These are phyloP conservation scores for Urophycis tenuis DNA, from an alignment of 2,797 vertebrate species.

Conservation along the genomic window DNA sequence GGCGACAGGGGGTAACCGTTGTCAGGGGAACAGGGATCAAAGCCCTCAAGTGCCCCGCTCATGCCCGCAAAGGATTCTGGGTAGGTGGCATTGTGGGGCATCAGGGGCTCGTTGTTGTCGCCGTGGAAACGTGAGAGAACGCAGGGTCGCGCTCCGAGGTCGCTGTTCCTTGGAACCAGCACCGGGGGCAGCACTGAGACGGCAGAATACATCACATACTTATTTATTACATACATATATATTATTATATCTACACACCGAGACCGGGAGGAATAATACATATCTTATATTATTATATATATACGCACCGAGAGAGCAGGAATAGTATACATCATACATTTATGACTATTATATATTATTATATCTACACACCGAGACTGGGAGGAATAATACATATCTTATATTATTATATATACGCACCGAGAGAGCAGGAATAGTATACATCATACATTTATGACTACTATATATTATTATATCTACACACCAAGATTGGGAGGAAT, in stretches of 20 bases:
- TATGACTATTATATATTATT: background rate
- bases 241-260: too few relatives aligned
- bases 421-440: too few relatives aligned
- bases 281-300: background rate
- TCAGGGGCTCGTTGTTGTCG: constrained; percentile 79
- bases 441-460: too few relatives aligned
- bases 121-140: constrained; percentile 83
- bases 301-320: background rate
- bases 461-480: background rate
- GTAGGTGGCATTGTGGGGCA: constrained; percentile 84
- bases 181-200: constrained; percentile 80
- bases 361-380: too few relatives aligned
- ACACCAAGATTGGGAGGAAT: too few relatives aligned
- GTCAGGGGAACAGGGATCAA: constrained; percentile 73
- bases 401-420: background rate
- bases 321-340: too few relatives aligned
- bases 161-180: constrained; percentile 83
- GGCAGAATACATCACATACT: too few relatives aligned
- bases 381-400: too few relatives aligned
- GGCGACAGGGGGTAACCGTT: constrained; percentile 85
- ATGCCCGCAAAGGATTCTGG: constrained; percentile 76
- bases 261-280: background rate
- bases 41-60: constrained; percentile 47
- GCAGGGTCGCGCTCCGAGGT: constrained; percentile 83
- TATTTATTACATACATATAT: too few relatives aligned